phyloP scores from a whole-genome alignment of 1,140 invertebrate species.

The Cydia strobilella region DNA sequence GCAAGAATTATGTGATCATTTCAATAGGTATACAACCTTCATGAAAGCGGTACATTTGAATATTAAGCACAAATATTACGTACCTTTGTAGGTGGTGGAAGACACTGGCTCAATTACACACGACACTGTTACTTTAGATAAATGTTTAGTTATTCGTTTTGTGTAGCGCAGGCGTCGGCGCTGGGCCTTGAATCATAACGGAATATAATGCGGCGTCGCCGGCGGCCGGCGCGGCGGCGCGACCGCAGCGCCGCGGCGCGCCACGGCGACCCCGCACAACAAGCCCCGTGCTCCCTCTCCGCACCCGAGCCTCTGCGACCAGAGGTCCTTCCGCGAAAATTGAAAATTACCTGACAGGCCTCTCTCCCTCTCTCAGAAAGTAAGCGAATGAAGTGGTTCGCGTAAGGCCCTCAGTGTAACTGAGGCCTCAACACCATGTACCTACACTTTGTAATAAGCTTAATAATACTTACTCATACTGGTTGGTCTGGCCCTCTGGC shows the following conservation, averaged over 20 bases:
- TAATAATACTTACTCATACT: too few relatives aligned
- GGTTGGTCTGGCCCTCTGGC: too few relatives aligned
- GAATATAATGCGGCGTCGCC: conserved; percentile 37
- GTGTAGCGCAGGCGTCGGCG: conserved; percentile 50
- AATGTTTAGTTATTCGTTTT: conserved; percentile 21
- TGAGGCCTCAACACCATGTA: too few relatives aligned
- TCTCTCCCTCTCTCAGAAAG: too few relatives aligned
- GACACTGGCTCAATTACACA: not conserved
- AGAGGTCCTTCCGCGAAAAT: not conserved
- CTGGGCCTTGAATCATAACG: conserved; percentile 46
- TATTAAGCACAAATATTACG: not conserved
- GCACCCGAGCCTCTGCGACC: conserved; percentile 17
- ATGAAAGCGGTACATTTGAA: not conserved
- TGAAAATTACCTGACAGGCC: too few relatives aligned
- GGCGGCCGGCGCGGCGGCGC: conserved; percentile 39
- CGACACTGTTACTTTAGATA: conserved; percentile 14
- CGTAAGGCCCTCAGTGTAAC: too few relatives aligned
- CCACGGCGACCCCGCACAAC: conserved; percentile 54
- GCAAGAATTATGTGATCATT: not conserved
- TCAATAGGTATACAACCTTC: not conserved
- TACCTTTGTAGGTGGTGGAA: not conserved
- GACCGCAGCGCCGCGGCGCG: conserved; percentile 69
- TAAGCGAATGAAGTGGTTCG: too few relatives aligned
- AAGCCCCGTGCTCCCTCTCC: conserved; percentile 36
- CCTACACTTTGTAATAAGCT: too few relatives aligned